These are phyloP conservation scores for Hypocryptadius cinnamomeus DNA, from an alignment of 2,113 vertebrate genomes.

Conservation along the genomic window DNA sequence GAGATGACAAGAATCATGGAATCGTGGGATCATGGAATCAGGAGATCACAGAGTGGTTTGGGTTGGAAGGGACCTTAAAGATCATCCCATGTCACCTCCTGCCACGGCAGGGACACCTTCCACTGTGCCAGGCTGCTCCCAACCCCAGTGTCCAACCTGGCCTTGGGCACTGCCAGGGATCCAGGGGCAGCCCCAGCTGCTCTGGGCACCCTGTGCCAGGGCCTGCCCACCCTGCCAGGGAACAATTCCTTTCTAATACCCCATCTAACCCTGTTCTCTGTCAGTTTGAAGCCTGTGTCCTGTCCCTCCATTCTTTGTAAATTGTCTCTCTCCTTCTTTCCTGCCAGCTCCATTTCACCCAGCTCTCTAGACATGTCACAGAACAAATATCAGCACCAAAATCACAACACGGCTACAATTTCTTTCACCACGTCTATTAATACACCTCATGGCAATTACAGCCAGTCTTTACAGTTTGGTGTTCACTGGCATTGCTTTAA, in stretches of 20 bases:
- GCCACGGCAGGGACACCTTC: neutral
- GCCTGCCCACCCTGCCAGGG: rapidly evolving
- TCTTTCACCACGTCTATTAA: neutral
- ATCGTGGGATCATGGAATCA: neutral
- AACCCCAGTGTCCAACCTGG: neutral
- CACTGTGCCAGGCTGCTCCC: neutral
- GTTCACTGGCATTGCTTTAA: neutral
- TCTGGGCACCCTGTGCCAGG: neutral
- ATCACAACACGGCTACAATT: neutral
- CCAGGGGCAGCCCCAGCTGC: neutral
- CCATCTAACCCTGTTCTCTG: neutral
- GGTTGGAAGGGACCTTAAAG: neutral
- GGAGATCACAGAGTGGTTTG: neutral
- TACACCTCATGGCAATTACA: neutral
- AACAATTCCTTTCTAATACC: rapidly evolving
- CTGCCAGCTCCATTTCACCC: neutral
- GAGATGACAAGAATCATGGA: neutral
- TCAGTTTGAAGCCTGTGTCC: neutral
- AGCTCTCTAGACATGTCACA: neutral
- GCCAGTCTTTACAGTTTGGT: neutral
- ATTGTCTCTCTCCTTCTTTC: neutral
- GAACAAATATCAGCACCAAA: neutral
- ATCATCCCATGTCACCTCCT: rapidly evolving
- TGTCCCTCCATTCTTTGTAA: neutral
- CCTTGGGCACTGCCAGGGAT: neutral